Base-by-base conservation (phyloP, 2,797 vertebrate species). In the Sebastes matsubarae region DNA sequence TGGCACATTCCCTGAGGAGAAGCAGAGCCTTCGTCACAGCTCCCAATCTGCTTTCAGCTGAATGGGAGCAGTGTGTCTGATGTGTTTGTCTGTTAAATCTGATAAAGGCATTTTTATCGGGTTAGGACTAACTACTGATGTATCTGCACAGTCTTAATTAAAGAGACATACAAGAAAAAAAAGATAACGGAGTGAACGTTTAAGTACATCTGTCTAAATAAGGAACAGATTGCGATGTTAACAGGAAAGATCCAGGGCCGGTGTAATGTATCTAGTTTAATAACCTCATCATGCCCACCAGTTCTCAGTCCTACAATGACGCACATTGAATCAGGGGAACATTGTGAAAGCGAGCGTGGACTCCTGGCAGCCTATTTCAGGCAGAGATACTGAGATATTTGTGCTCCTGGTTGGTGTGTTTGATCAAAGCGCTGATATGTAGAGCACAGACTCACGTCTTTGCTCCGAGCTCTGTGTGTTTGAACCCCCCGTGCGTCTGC, bases 371-470 rank as follows among this genome's bases (percentile, higher is more conserved):
- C 72, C 38, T 59, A 42, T 84, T 84, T 68, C 73, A 87, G 72
- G 13, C 58, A 30, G 55, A 69, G 65, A 73, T 87, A 88, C 88
- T 66, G 66, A 82, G 75, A 87, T 80, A 86, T 84, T 72, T 88
- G 70, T 79, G 64, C 42, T 69, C 34, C 63, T 75, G 66, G 83
- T 68, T 79, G 79, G 42, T 70, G 74, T 77, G 79, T 83, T 81
- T 92, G 87, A 91, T 92, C 81, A 81, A 83, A 90, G 78, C 14
- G 6, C 64, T 67, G 82, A 88, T 84, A 85, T 89, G 83, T 67
- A 38, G 72, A 82, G 75, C 76, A 27, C 69, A 85, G 50, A 42
- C 61, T 67, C 55, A 4, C n/a, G 6, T 86, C 83, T 80, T 81
- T 67, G 81, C 84, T 89, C 38, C 18, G 22, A 83, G 81, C 77